These are phyloP conservation scores for Parauchenoglanis punctatus DNA, from an alignment of 2,797 vertebrate species.

Conservation along the genomic window DNA sequence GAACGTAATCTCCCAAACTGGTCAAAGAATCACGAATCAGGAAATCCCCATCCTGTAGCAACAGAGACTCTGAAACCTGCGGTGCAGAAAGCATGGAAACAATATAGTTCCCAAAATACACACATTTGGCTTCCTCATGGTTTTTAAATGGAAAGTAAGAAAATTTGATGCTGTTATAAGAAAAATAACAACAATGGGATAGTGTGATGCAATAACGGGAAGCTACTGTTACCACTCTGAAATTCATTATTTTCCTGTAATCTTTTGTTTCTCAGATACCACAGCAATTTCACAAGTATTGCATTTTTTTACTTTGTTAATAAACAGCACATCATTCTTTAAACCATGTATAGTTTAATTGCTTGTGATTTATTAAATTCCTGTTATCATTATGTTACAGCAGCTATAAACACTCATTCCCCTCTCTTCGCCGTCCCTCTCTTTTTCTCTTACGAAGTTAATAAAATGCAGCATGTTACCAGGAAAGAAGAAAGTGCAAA, in stretches of 20 bases:
- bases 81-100: neutral
- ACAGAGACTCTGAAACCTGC: conserved; percentile 88
- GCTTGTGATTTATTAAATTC: neutral
- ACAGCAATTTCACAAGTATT: neutral
- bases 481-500: neutral
- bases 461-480: neutral
- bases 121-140: neutral
- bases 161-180: neutral
- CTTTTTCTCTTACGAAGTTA: neutral
- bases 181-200: neutral
- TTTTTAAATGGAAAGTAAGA: neutral
- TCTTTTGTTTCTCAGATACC: neutral
- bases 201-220: neutral
- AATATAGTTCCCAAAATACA: neutral
- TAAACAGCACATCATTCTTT: neutral
- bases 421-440: neutral
- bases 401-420: neutral
- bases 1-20: conserved; percentile 84
- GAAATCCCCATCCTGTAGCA: conserved; percentile 86
- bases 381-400: too few species aligned
- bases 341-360: neutral
- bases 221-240: neutral
- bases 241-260: conserved; percentile 11
- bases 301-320: neutral
- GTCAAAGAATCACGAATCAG: conserved; percentile 89